Evolutionary conservation across 2,113 vertebrate genomes (phyloP).

Genomic region (Telmatochromis brichardi): DNA sequence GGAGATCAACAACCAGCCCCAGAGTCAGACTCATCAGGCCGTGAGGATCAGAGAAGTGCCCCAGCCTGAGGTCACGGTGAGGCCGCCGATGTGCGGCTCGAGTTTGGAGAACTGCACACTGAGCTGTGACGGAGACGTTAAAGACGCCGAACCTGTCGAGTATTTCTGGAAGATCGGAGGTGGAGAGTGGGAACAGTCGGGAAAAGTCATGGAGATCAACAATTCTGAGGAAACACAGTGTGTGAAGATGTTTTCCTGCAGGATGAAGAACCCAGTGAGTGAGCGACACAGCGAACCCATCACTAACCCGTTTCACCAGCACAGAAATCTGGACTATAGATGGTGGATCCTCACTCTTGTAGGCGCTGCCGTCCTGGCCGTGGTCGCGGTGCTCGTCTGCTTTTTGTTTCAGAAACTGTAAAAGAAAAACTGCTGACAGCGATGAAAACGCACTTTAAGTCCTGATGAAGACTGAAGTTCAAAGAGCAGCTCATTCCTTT

Average conservation of each 20-base stretch:
- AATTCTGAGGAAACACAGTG: rapidly evolving
- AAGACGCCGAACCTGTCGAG: background rate
- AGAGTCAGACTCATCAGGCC: rapidly evolving
- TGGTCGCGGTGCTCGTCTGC: background rate
- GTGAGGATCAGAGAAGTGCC: rapidly evolving
- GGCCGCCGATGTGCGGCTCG: rapidly evolving
- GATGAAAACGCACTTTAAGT: background rate
- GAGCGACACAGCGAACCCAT: background rate
- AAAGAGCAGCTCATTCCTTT: rapidly evolving
- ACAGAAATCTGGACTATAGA: background rate
- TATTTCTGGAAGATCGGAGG: background rate
- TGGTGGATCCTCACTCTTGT: background rate
- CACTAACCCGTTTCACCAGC: background rate
- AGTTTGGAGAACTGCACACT: rapidly evolving
- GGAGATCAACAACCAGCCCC: background rate
- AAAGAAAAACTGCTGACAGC: background rate
- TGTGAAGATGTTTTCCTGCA: background rate
- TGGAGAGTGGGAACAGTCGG: rapidly evolving
- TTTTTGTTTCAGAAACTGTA: background rate
- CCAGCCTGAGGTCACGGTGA: rapidly evolving
- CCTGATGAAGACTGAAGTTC: background rate
- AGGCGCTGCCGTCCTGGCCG: background rate
- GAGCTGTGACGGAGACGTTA: background rate
- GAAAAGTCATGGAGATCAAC: rapidly evolving
- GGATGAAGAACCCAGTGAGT: background rate